phyloP scores from a whole-genome alignment of 2,113 vertebrate species.

The Brachypteracias leptosomus region DNA sequence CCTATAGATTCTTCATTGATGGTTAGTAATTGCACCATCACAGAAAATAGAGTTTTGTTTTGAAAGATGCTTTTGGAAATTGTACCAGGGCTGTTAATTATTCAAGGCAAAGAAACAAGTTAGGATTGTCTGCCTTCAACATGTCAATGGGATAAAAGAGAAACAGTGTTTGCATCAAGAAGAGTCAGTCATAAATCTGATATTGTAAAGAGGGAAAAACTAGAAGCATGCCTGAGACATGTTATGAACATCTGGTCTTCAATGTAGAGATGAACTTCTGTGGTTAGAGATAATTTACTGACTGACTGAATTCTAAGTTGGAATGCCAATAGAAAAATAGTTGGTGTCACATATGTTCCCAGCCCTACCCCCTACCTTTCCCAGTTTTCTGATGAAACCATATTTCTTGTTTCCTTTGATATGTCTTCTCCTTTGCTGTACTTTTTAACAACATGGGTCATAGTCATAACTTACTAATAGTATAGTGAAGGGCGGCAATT shows the following conservation, averaged over 20 bases:
- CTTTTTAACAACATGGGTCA: not conserved
- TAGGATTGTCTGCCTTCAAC: not conserved
- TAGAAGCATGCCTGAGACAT: not conserved
- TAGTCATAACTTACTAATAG: not conserved
- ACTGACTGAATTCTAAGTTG: not conserved
- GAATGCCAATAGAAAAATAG: not conserved
- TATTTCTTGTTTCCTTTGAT: not conserved
- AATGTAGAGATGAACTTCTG: not conserved
- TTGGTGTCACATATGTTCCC: not conserved
- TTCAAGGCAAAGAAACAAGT: constrained; percentile 23
- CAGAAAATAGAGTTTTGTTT: constrained; percentile 15
- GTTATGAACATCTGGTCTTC: not conserved
- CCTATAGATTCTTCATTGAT: constrained; percentile 53
- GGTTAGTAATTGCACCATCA: constrained; percentile 39
- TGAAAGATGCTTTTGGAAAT: constrained; percentile 48
- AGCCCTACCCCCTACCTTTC: not conserved
- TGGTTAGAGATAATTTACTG: not conserved
- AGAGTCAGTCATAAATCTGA: not conserved
- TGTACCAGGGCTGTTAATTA: constrained; percentile 15
- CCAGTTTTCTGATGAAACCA: not conserved
- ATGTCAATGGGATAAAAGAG: constrained; percentile 5
- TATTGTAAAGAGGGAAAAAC: not conserved
- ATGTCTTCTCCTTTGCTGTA: not conserved
- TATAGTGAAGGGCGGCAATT: not conserved
- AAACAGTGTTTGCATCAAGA: not conserved